Conservation (phyloP, 2,797 vertebrate species). For the Malacoctenus gilli region DNA sequence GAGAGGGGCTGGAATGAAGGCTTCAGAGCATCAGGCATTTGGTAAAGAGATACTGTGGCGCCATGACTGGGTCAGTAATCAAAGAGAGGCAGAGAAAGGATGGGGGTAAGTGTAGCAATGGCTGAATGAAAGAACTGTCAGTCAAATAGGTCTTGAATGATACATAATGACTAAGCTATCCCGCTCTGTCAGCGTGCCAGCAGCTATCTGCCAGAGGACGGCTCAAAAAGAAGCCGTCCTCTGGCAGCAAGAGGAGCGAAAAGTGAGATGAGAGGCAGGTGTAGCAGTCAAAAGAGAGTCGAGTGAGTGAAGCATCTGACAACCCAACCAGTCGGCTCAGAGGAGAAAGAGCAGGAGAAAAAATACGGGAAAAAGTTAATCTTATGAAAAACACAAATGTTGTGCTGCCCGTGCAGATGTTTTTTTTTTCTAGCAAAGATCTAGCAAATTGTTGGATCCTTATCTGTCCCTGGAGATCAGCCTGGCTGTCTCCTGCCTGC, state of each 20-base stretch:
- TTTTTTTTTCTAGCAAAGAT: too few relatives aligned
- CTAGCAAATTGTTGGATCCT: conserved; percentile 86
- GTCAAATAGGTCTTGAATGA: conserved; percentile 83
- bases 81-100: conserved; percentile 73
- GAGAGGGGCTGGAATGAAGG: conserved; percentile 76
- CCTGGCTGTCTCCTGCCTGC: conserved; percentile 15
- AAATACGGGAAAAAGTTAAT: conserved; percentile 35
- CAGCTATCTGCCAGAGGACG: conserved; percentile 83
- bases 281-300: conserved; percentile 59
- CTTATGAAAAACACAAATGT: conserved; percentile 48
- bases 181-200: conserved; percentile 81
- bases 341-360: conserved; percentile 77
- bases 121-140: conserved; percentile 75
- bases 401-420: too few relatives aligned
- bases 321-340: neutral
- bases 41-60: conserved; percentile 85
- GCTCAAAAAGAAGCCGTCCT: conserved; percentile 52
- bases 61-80: conserved; percentile 86
- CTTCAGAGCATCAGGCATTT: conserved; percentile 72
- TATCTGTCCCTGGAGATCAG: conserved; percentile 90
- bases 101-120: conserved; percentile 61
- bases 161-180: conserved; percentile 80
- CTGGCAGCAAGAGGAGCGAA: too few relatives aligned
- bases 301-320: conserved; percentile 38
- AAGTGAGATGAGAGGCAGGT: conserved; percentile 64